Evolutionary conservation across 2,797 vertebrate species (phyloP).

Genomic region (Acipenser ruthenus): DNA sequence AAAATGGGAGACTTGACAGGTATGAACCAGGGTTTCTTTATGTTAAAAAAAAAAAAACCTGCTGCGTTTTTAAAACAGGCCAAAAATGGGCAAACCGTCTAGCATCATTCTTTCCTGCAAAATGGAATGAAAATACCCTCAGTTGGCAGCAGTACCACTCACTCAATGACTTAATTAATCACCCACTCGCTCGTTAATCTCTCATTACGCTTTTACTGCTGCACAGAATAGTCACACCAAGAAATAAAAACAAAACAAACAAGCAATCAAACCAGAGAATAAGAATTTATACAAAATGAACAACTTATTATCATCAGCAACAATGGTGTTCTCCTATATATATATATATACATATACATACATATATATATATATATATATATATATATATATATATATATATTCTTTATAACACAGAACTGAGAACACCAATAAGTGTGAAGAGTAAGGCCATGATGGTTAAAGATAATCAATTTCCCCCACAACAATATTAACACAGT

Average conservation of each 20-base stretch:
- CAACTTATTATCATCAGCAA: not conserved
- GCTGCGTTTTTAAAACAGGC: too few species aligned
- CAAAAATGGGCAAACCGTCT: too few species aligned
- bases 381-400: not conserved
- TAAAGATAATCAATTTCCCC: conserved; percentile 28
- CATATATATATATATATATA: not conserved
- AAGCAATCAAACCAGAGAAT: not conserved
- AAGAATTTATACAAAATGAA: conserved; percentile 1
- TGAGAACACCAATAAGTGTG: conserved; percentile 47
- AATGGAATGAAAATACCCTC: too few species aligned
- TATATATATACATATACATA: not conserved
- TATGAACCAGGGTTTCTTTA: too few species aligned
- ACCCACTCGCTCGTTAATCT: too few species aligned
- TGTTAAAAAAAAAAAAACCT: too few species aligned
- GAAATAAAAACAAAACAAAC: not conserved
- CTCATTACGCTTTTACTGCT: not conserved
- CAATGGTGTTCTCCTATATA: not conserved
- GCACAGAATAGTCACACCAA: not conserved
- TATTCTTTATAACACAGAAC: not conserved
- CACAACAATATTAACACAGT: conserved; percentile 46
- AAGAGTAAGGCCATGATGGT: conserved; percentile 61
- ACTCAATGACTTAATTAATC: too few species aligned
- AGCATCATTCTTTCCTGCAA: too few species aligned
- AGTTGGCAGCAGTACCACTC: too few species aligned
- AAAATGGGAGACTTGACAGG: too few species aligned